A percentile compares a stretch with the other conserved stretches of the same genome.
phyloP scores from a whole-genome alignment of 2,113 vertebrate species.

The Noctilio leporinus region DNA sequence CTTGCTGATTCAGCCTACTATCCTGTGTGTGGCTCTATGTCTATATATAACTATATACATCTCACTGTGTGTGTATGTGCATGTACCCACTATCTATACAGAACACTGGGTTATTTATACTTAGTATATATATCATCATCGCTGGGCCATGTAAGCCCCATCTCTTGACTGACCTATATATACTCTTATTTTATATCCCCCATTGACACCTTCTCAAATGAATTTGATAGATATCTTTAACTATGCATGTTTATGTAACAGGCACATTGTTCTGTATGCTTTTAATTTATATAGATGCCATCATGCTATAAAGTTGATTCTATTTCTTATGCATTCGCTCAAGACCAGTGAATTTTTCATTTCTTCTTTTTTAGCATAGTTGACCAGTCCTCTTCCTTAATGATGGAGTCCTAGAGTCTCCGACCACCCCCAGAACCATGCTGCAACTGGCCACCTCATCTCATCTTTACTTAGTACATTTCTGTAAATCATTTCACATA shows the following conservation, averaged over 20 bases:
- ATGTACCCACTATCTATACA: neutral
- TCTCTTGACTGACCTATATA: neutral
- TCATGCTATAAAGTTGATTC: neutral
- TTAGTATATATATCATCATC: neutral
- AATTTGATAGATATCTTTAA: neutral
- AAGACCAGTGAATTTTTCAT: neutral
- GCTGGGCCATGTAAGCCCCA: neutral
- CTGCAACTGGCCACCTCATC: neutral
- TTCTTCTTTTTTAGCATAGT: neutral
- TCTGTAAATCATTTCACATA: neutral
- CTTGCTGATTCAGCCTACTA: neutral
- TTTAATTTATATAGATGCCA: neutral
- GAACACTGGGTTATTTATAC: neutral
- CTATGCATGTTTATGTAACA: neutral
- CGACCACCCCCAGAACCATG: neutral
- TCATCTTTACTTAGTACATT: neutral
- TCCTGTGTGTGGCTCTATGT: rapidly evolving
- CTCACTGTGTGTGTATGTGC: neutral
- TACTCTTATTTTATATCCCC: neutral
- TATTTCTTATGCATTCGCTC: neutral
- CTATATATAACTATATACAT: neutral
- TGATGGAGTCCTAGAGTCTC: neutral
- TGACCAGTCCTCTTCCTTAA: neutral
- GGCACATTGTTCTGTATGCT: neutral
- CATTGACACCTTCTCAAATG: neutral